Evolutionary conservation across 2,113 vertebrate genomes (phyloP).

Genomic region (Bufo gargarizans): DNA sequence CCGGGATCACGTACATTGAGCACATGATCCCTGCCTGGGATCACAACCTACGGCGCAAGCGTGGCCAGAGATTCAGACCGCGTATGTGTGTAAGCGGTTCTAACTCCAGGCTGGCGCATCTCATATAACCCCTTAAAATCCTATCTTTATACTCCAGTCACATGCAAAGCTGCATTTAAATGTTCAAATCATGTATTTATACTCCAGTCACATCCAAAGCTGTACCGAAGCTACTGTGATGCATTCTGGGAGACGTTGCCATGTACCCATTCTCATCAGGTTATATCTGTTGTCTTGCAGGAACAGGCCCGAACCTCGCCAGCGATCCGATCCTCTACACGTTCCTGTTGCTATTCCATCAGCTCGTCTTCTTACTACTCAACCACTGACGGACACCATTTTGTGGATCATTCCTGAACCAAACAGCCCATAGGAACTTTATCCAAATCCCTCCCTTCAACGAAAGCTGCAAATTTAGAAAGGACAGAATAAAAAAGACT

Average conservation of each 20-base stretch:
- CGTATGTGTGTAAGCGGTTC: no score
- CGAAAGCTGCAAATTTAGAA: constrained; percentile 61
- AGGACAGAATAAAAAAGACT: constrained; percentile 71
- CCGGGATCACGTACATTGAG: no score
- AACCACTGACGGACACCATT: constrained; percentile 76
- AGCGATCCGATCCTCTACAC: constrained; percentile 79
- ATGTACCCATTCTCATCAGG: neutral
- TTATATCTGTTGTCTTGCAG: constrained; percentile 70
- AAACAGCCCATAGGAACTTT: constrained; percentile 61
- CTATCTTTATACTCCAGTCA: no score
- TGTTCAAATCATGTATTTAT: no score
- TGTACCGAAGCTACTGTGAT: neutral
- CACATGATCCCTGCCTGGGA: no score
- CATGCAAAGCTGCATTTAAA: no score
- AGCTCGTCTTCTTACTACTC: constrained; percentile 80
- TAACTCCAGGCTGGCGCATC: no score
- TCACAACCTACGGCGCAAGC: no score
- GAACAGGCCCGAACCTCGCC: constrained; percentile 75
- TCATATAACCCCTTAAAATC: no score
- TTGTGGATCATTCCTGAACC: constrained; percentile 59
- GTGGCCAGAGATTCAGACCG: no score
- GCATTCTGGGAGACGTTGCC: neutral
- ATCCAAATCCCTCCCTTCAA: constrained; percentile 54
- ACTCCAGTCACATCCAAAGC: no score
- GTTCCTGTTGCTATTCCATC: constrained; percentile 82